Evolutionary conservation across 1,140 invertebrate species (phyloP).

Genomic region (Leptinotarsa defecta): DNA sequence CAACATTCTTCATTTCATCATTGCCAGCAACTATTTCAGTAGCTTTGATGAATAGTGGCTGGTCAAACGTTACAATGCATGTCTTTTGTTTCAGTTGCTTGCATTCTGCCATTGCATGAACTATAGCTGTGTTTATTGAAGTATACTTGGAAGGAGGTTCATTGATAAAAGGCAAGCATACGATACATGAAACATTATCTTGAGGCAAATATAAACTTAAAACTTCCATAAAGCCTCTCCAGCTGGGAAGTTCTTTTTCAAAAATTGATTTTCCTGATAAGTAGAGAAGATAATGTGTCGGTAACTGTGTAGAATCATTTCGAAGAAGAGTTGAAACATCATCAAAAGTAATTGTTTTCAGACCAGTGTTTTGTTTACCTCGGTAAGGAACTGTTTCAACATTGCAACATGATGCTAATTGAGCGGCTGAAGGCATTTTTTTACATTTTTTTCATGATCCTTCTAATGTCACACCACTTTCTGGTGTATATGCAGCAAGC

Average conservation of each 20-base stretch:
- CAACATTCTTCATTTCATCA: constrained; percentile 25
- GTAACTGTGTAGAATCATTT: not conserved
- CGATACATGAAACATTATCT: not conserved
- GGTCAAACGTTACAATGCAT: constrained; percentile 48
- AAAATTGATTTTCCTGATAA: too few relatives aligned
- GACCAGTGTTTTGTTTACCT: not conserved
- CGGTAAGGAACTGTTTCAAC: not conserved
- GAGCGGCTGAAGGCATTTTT: too few relatives aligned
- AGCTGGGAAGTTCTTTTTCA: too few relatives aligned
- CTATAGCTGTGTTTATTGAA: not conserved
- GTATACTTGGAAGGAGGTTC: not conserved
- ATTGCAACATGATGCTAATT: too few relatives aligned
- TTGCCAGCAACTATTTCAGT: constrained; percentile 26
- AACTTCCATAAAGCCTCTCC: not conserved
- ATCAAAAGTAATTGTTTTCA: not conserved
- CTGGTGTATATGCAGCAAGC: not conserved
- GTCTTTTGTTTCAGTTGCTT: not conserved
- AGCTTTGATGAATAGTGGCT: constrained; percentile 40
- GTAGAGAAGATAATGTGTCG: constrained; percentile 27
- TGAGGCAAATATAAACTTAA: not conserved
- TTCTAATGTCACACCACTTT: too few relatives aligned
- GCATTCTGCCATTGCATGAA: not conserved
- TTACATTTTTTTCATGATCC: too few relatives aligned
- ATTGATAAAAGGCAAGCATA: constrained; percentile 2
- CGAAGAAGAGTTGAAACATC: constrained; percentile 15